A percentile compares a stretch with the other conserved stretches of the same genome.
Evolutionary conservation across 2,113 vertebrate species (phyloP).

Genomic region (Pelmatolapia mariae): DNA sequence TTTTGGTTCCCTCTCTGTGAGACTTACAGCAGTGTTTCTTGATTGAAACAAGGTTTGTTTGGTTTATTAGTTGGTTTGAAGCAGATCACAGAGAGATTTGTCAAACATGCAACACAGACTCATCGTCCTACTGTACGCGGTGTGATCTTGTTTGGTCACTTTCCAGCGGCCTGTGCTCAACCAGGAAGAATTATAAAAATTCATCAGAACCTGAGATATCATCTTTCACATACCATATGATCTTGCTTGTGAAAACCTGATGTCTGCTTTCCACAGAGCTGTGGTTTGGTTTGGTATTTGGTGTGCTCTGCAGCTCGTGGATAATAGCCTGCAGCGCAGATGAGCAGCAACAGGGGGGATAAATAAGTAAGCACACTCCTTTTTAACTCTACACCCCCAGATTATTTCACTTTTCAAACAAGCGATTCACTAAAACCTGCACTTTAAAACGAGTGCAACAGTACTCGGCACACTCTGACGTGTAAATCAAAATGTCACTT

Average conservation of each 20-base stretch:
- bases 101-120: not conserved
- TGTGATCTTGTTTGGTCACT: not conserved
- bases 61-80: not conserved
- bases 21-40: not conserved
- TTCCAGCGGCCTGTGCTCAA: rapidly evolving
- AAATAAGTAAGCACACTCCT: not conserved
- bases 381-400: not conserved
- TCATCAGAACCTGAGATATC: not conserved
- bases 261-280: not conserved
- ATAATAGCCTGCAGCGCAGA: not conserved
- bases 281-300: not conserved
- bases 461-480: not conserved
- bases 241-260: not conserved
- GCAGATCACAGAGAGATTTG: not conserved
- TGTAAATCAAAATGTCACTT: not conserved
- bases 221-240: not conserved
- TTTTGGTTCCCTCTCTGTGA: not conserved
- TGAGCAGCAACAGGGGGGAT: not conserved
- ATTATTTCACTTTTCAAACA: not conserved
- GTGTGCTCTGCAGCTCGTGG: not conserved
- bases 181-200: not conserved
- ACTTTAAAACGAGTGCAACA: not conserved
- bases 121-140: rapidly evolving
- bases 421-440: not conserved
- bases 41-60: not conserved